Conservation (phyloP, 1,140 invertebrate genomes). For the Ceratina australensis region DNA sequence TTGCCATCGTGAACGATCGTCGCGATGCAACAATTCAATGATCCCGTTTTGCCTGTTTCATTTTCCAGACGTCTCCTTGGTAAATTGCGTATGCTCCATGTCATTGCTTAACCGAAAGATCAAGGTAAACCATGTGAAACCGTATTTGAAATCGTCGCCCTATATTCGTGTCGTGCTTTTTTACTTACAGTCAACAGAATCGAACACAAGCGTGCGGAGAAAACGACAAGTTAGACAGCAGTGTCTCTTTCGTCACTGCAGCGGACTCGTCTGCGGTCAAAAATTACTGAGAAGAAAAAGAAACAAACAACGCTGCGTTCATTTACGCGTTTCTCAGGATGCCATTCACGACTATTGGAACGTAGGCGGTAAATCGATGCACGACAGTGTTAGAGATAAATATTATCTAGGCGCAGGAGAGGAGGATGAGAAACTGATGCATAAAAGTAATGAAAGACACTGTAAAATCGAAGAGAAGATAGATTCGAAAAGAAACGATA, state of each 20-base stretch:
- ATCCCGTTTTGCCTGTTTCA: conserved; percentile 20
- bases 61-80: conserved; percentile 20
- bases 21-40: neutral
- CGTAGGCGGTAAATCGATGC: neutral
- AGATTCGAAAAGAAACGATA: neutral
- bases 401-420: neutral
- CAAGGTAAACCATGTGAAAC: conserved; percentile 14
- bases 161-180: neutral
- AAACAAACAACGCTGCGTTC: neutral
- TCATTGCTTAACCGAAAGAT: neutral
- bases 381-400: neutral
- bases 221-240: neutral
- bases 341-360: conserved; percentile 12
- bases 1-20: conserved; percentile 15
- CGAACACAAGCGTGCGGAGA: neutral
- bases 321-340: conserved; percentile 8
- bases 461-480: neutral
- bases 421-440: neutral
- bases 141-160: neutral
- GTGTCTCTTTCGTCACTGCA: conserved; percentile 36
- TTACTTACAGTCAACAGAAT: conserved; percentile 4
- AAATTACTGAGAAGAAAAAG: conserved; percentile 14
- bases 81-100: conserved; percentile 12
- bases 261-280: conserved; percentile 18
- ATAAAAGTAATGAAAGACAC: no score